Percentiles rank a stretch among this genome's conserved stretches.
These are phyloP conservation scores for Leptothorax acervorum DNA, from an alignment of 2,888 invertebrate species.

Conservation along the genomic window DNA sequence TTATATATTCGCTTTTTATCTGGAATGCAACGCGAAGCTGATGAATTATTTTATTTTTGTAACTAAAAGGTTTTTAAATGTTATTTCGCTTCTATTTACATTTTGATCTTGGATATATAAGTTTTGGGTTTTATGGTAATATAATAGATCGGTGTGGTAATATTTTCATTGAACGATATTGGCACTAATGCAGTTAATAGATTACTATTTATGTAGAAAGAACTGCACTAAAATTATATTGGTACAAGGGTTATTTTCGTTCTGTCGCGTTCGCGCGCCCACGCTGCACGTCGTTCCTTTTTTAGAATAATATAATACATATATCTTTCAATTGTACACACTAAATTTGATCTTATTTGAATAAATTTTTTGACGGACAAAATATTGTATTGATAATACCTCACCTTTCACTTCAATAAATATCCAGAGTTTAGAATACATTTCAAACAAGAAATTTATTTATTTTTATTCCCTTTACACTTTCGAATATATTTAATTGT, in stretches of 20 bases:
- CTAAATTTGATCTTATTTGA: conserved; percentile 66
- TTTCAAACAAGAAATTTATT: conserved; percentile 41
- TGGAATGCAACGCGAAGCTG: background rate
- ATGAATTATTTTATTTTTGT: conserved; percentile 9
- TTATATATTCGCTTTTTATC: conserved; percentile 17
- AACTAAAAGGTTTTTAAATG: conserved; percentile 2
- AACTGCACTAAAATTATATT: conserved; percentile 36
- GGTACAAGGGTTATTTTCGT: conserved; percentile 63
- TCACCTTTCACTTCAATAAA: conserved; percentile 47
- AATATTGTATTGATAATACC: conserved; percentile 59
- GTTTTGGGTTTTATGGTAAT: conserved; percentile 9
- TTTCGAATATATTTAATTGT: conserved; percentile 42
- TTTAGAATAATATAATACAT: conserved; percentile 46
- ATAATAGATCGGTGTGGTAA: conserved; percentile 42
- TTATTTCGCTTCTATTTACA: background rate
- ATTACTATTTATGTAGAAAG: conserved; percentile 54
- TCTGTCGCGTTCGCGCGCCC: background rate
- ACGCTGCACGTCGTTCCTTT: conserved; percentile 6
- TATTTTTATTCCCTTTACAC: conserved; percentile 45
- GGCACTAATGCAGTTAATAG: conserved; percentile 45
- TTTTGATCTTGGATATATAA: conserved; percentile 20
- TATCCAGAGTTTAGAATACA: background rate
- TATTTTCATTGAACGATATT: conserved; percentile 61
- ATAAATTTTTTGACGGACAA: conserved; percentile 64
- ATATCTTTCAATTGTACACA: conserved; percentile 54